Evolutionary conservation across 2,113 vertebrate species (phyloP).

Genomic region (Phalacrocorax brasilianus): DNA sequence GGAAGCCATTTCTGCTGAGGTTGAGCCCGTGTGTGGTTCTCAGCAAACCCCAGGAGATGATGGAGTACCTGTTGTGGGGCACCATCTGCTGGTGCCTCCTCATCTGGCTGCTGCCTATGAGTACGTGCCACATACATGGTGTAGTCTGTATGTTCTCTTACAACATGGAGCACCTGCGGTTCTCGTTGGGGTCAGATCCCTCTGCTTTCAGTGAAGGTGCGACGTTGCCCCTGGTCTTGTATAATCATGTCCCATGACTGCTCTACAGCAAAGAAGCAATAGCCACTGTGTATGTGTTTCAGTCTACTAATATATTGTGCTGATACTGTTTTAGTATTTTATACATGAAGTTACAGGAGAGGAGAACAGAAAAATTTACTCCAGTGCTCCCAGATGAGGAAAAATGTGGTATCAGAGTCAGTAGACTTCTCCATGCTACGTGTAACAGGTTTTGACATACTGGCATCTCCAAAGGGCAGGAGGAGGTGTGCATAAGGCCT

Average conservation of each 20-base stretch:
- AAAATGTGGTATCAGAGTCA: background rate
- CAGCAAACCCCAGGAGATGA: background rate
- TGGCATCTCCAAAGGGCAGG: background rate
- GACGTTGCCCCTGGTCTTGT: background rate
- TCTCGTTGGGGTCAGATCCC: background rate
- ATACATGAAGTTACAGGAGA: background rate
- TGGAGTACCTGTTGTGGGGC: background rate
- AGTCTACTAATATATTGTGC: background rate
- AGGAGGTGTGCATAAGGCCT: background rate
- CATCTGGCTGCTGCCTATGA: background rate
- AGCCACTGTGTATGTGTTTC: background rate
- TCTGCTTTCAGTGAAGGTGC: background rate
- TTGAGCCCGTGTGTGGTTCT: background rate
- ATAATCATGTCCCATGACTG: background rate
- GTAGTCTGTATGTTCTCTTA: background rate
- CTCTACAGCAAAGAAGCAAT: background rate
- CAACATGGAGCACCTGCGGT: background rate
- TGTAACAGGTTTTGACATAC: background rate
- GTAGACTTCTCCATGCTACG: background rate
- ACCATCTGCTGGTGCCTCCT: slow-evolving; percentile 12
- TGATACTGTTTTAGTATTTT: background rate
- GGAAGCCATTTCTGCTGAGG: background rate
- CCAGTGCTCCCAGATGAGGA: background rate
- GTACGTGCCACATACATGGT: background rate
- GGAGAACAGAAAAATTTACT: background rate